These are phyloP conservation scores for Sturnus vulgaris DNA, from an alignment of 2,113 vertebrate genomes.

Conservation along the genomic window DNA sequence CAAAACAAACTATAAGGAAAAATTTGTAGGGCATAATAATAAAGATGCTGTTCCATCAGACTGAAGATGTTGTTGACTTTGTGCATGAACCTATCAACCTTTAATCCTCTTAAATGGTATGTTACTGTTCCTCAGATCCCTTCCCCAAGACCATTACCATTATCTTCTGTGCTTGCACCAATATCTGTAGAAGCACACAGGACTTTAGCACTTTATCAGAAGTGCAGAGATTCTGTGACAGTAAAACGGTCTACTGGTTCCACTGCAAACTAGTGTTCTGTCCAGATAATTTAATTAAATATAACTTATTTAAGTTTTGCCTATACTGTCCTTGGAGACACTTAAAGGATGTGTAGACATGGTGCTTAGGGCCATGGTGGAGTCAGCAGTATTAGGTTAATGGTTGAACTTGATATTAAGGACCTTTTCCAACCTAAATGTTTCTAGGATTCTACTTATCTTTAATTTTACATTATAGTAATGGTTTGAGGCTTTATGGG, in stretches of 20 bases:
- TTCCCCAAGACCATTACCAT: not conserved
- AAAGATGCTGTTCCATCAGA: not conserved
- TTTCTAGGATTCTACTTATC: not conserved
- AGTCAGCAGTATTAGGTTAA: not conserved
- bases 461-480: not conserved
- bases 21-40: not conserved
- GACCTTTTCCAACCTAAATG: not conserved
- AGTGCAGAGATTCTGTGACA: not conserved
- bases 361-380: not conserved
- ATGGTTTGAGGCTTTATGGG: accelerated
- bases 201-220: not conserved
- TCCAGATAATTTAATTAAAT: not conserved
- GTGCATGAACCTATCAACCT: not conserved
- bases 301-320: not conserved
- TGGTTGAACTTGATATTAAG: not conserved
- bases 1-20: not conserved
- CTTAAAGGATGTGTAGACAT: not conserved
- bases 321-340: not conserved
- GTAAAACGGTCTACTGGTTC: not conserved
- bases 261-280: not conserved
- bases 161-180: not conserved
- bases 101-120: not conserved
- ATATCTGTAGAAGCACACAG: not conserved
- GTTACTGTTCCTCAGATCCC: not conserved
- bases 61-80: not conserved